These are phyloP conservation scores for Cheirogaleus medius DNA, from an alignment of 2,113 vertebrate genomes.

Conservation along the genomic window DNA sequence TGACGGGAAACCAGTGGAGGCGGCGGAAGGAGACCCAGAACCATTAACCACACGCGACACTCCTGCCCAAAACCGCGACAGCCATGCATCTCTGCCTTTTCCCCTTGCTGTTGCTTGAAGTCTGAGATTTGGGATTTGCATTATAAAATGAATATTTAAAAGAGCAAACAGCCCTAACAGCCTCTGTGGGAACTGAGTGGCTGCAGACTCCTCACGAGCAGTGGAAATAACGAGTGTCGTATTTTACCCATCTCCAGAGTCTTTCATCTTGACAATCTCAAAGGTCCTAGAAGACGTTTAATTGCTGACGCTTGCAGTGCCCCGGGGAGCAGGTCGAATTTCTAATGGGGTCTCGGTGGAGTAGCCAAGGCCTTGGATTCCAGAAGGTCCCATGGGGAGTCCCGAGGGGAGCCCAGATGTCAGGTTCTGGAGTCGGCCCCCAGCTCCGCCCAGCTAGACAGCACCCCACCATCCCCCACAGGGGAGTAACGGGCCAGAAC, in stretches of 20 bases:
- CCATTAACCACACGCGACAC: background rate
- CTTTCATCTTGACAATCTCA: conserved; percentile 43
- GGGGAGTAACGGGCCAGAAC: background rate
- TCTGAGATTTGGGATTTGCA: background rate
- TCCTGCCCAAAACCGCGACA: conserved; percentile 27
- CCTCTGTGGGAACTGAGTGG: conserved; percentile 19
- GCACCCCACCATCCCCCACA: background rate
- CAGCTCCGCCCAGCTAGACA: background rate
- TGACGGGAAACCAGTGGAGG: fast-evolving
- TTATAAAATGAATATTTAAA: conserved; percentile 50
- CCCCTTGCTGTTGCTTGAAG: background rate
- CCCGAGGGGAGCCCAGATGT: background rate
- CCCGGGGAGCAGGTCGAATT: background rate
- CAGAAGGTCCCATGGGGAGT: background rate
- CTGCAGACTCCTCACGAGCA: background rate
- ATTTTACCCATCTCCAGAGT: conserved; percentile 30
- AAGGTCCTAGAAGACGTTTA: conserved; percentile 33
- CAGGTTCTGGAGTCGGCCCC: background rate
- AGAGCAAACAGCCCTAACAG: conserved; percentile 30
- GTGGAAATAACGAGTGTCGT: conserved; percentile 31
- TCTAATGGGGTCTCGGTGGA: background rate
- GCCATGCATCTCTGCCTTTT: conserved; percentile 40
- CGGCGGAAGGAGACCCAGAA: background rate
- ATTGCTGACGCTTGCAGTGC: conserved; percentile 2
- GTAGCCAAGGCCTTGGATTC: background rate